Base-by-base conservation (phyloP, 2,113 vertebrate genomes). In the Cacatua alba region DNA sequence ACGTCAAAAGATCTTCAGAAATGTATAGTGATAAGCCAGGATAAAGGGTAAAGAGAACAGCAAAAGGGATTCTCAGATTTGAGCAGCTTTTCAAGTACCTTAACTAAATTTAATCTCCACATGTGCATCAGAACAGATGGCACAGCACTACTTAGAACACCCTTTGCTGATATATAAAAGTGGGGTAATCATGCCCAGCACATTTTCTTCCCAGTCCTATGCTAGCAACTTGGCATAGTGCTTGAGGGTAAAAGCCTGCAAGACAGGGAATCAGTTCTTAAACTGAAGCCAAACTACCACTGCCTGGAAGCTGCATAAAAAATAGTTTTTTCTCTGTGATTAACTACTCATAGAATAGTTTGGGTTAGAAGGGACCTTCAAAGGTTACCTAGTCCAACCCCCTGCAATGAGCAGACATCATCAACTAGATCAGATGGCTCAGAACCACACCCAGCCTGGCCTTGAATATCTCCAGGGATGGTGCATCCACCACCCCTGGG, bases 1-100 rank as follows among this genome's bases (percentile, higher is more conserved):
- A 25, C 3, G 1, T 33, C 55, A 14, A 19, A 64, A 51, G 7
- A 21, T 21, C 26, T 83, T 62, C 21, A 77, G 12, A 80, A 33
- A 51, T 0, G 2, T 25, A 3, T 7, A 5, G 11, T 5, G 1
- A 23, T 39, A 9, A 31, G 5, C 55, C 60, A 35, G 33, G 46
- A 33, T 6, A 70, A 89, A 74, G 17, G 9, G 4, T 3, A 77
- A 14, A 75, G 19, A 72, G 16, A 72, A 9, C 33, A 83, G 16
- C 13, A 43, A 33, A 37, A 76, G 48, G 3, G 17, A 65, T 35
- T 53, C 21, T 62, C 4, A 10, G 4, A 74, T 28, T 33, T 21
- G 6, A 62, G 13, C 3, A 28, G 3, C 0, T 26, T 51, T 51
- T 51, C 16, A 0, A 68, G 3, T 64, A 55, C 31, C 35, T 71